Evolutionary conservation across 2,888 invertebrate genomes (phyloP), one percentile per base, ranked within the genome.

Genomic region (Drosophila diplacantha): DNA sequence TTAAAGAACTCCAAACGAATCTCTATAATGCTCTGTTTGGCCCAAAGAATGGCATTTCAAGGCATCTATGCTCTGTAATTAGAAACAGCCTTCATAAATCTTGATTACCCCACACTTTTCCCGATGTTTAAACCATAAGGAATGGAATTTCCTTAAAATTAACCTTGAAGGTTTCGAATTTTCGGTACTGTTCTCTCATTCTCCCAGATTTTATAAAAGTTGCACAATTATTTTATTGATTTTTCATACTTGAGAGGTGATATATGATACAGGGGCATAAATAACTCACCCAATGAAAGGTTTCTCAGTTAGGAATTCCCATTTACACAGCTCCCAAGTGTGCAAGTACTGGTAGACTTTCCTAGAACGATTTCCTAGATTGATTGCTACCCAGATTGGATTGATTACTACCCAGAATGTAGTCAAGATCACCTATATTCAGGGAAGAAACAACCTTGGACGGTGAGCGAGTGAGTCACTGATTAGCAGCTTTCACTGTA

Each of bases 401-500:
- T 22, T 3, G 22, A 22, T 37, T 18, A 11, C 37, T 6, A 12
- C 14, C 39, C 3, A 39, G 22, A 39, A 39, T 20, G 7, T 20
- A 14, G 38, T 7, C 38, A 18, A 29, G 26, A 41, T 43, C 26
- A 1, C n/a, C 1, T 14, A 9, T 9, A 39, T 3, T 5, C 22
- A 2, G 9, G 14, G 14, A 32, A 34, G 11, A 18, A 34, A 12
- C 32, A n/a, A n/a, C 43, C 60, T 47, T 37, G 20, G 9, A 7
- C 5, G 11, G 43, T 1, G 7, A 26, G 26, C 7, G 39, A 39
- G 22, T 39, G 39, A 39, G 47, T 60, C 61, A 41, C 18, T 32
- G 34, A 35, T 31, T 57, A 44, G 37, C 58, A 50, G 61, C 62
- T 62, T 50, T 35, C 50, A 61, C 50, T 61, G 62, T 58, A 67